Base-by-base conservation (phyloP, 2,113 vertebrate species). In the Ceratotherium simum region DNA sequence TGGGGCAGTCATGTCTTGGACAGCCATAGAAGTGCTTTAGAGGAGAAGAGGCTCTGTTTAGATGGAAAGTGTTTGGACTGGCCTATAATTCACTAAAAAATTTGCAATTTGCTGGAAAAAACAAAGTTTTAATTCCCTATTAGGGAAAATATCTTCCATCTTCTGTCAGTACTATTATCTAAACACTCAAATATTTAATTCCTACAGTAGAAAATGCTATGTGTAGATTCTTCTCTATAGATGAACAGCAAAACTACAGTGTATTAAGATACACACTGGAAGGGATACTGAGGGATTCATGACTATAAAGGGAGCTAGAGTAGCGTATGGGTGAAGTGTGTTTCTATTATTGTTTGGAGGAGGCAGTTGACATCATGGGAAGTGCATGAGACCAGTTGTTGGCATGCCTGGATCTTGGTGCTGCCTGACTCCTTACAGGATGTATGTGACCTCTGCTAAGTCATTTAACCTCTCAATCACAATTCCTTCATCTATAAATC, bases 311-410 rank as follows among this genome's bases (percentile, higher is more conserved):
- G n/a, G 14, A 51, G 42, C 69, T 83, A 67, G 60, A 56, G 12
- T 88, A 64, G 23, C 42, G 51, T 78, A 93, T 65, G 64, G 10
- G 70, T 85, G 65, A 90, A 85, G 80, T 72, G 13, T 72, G 25
- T 90, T 89, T 84, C 64, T 72, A 48, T 90, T 64, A 93, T n/a
- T 95, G 83, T 31, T 84, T 92, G 64, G 17, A 84, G 42, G 56
- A 95, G 6, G 14, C 64, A 64, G 51, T 64, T 95, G n/a, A 83
- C 62, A 83, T 78, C 76, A 88, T 69, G 62, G 20, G 62, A 83
- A 89, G 36, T 33, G 6, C 36, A 76, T 48, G 78, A 73, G 75
- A 78, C 76, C 70, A 72, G 62, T 88, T 89, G 78, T 95, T 48
- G 21, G 36, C 56, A 95, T 73, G 78, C 54, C 25, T 92, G n/a